Evolutionary conservation across 2,888 invertebrate genomes (phyloP).

Genomic region (Beris morrisii): DNA sequence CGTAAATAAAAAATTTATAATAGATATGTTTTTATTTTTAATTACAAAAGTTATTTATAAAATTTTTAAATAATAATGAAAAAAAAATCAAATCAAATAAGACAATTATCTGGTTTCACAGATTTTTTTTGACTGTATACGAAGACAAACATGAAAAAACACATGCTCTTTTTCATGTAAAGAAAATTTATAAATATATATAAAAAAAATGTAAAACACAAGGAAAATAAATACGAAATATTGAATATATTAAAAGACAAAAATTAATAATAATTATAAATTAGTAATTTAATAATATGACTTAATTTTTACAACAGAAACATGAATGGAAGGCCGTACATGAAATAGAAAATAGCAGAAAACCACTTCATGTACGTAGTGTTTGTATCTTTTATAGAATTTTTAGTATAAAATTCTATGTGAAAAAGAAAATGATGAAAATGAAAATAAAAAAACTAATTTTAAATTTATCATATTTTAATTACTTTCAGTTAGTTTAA

Average conservation of each 20-base stretch:
- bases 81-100: constrained; percentile 1
- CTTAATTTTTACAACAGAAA: background rate
- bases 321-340: too few relatives aligned
- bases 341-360: too few relatives aligned
- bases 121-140: constrained; percentile 38
- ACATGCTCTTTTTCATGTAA: background rate
- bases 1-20: constrained; percentile 13
- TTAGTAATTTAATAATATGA: constrained; percentile 12
- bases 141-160: constrained; percentile 26
- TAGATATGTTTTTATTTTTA: constrained; percentile 11
- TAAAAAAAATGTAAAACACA: constrained; percentile 1
- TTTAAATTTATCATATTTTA: too few relatives aligned
- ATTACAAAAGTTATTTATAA: constrained; percentile 7
- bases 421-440: too few relatives aligned
- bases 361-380: too few relatives aligned
- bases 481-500: too few relatives aligned
- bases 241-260: background rate
- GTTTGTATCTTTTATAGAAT: too few relatives aligned
- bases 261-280: constrained; percentile 11
- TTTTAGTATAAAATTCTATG: too few relatives aligned
- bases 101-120: constrained; percentile 37
- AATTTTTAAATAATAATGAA: constrained; percentile 2
- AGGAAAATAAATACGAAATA: background rate
- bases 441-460: too few relatives aligned
- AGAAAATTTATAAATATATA: background rate